Conservation (phyloP, 2,113 vertebrate genomes). For the Gadus chalcogrammus region DNA sequence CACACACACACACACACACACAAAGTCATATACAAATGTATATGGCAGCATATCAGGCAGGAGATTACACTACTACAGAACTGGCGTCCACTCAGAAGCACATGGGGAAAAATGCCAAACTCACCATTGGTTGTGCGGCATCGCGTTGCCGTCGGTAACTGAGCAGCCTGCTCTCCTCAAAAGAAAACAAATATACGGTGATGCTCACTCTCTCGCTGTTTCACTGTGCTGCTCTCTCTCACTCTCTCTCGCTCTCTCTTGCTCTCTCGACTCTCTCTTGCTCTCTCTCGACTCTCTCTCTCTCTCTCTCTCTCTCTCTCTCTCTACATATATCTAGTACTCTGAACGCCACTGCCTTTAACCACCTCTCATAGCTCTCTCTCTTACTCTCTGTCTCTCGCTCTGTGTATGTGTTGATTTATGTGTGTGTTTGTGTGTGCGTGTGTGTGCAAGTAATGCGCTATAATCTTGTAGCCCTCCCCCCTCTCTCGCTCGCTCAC, state of each 20-base stretch:
- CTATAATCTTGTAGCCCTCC: background rate
- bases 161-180: slow-evolving; percentile 37
- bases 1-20: slow-evolving; percentile 24
- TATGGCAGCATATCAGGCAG: too few species aligned
- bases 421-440: slow-evolving; percentile 7
- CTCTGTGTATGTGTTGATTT: background rate
- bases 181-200: slow-evolving; percentile 17
- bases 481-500: too few species aligned
- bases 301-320: background rate
- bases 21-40: slow-evolving; percentile 16
- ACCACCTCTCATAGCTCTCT: background rate
- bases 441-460: slow-evolving; percentile 3
- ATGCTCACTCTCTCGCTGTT: background rate
- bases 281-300: too few species aligned
- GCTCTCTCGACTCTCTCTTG: too few species aligned
- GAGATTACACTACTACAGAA: too few species aligned
- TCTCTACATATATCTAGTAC: background rate
- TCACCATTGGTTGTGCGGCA: slow-evolving; percentile 56
- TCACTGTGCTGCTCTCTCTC: background rate
- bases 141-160: slow-evolving; percentile 48
- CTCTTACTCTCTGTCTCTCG: slow-evolving; percentile 3
- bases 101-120: slow-evolving; percentile 38
- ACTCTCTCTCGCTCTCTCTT: too few species aligned
- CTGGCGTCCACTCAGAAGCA: slow-evolving; percentile 26
- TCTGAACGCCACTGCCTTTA: background rate